Conservation (phyloP, 2,797 vertebrate genomes). For the Bradypodion ventrale region DNA sequence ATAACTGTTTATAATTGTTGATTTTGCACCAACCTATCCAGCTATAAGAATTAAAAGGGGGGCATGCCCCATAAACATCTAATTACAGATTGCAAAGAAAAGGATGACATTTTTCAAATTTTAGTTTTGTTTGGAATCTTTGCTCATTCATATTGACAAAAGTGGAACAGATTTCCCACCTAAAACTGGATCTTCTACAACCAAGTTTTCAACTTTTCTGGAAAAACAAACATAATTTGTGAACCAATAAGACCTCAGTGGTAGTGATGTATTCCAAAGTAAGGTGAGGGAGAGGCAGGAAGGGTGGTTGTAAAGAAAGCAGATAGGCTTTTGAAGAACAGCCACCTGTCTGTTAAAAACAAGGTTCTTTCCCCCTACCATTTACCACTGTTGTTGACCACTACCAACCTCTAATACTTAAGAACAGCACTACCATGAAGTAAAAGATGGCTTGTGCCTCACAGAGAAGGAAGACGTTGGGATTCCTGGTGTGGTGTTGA, state of each 20-base stretch:
- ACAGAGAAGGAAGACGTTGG: not conserved
- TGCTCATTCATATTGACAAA: not conserved
- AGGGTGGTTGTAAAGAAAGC: too few species aligned
- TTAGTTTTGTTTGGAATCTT: not conserved
- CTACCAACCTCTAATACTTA: not conserved
- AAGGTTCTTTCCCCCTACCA: not conserved
- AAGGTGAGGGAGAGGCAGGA: too few species aligned
- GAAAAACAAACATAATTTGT: not conserved
- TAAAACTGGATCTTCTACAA: not conserved
- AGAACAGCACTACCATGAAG: not conserved
- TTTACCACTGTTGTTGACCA: not conserved
- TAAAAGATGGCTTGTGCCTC: not conserved
- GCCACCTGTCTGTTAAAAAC: not conserved
- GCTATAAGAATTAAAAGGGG: not conserved
- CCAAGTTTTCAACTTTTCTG: not conserved
- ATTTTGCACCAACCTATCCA: not conserved
- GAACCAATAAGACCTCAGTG: not conserved
- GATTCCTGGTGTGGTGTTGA: too few species aligned
- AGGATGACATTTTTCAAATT: not conserved
- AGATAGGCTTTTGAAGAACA: not conserved
- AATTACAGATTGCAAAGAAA: not conserved
- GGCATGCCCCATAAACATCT: not conserved
- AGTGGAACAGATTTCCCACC: not conserved
- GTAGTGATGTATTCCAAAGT: too few species aligned
- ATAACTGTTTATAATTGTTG: conserved; percentile 25